Base-by-base conservation (phyloP, 2,888 invertebrate genomes). In the Erebia aethiops region DNA sequence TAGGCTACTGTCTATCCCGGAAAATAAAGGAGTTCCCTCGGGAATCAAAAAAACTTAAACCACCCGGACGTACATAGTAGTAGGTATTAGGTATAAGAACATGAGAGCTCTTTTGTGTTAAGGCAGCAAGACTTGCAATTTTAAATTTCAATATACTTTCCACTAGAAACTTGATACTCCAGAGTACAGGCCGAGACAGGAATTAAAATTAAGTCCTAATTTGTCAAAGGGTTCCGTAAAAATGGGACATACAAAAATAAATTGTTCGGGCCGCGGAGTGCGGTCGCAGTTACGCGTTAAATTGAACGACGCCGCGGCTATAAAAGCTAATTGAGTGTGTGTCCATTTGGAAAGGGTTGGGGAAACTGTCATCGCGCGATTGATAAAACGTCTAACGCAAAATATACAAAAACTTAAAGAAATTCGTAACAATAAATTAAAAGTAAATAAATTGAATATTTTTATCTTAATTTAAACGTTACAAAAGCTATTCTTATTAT, bases 321-420 rank as follows among this genome's bases (percentile, higher is more conserved):
- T 91, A 89, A 90, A 90, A 89, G 84, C 86, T 91, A 91, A 91
- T 91, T 91, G 91, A 89, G 89, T 90, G 90, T 89, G 86, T 87
- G 87, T 81, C 89, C 89, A 90, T 91, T 90, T 52, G 41, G 43
- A 89, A 82, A 84, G 80, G 77, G 78, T 41, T 41, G 80, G 80
- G 78, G 83, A 81, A 81, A 81, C 84, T 58, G 81, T 83, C 81
- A 81, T 75, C 78, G 75, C 78, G 78, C 82, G 81, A 84, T 84
- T 82, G 81, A 82, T 83, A 80, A 79, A 76, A 78, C 52, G 60
- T 67, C 51, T 41, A 60, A 60, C 35, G 13, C 10, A 14, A 49
- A 26, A 26, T 26, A 26, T 26, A n/a, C n/a, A n/a, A n/a, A n/a
- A n/a, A n/a, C n/a, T n/a, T n/a, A n/a, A n/a, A n/a, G n/a, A n/a